Conservation (phyloP, 2,113 vertebrate genomes). For the Cranoglanis bouderius region DNA sequence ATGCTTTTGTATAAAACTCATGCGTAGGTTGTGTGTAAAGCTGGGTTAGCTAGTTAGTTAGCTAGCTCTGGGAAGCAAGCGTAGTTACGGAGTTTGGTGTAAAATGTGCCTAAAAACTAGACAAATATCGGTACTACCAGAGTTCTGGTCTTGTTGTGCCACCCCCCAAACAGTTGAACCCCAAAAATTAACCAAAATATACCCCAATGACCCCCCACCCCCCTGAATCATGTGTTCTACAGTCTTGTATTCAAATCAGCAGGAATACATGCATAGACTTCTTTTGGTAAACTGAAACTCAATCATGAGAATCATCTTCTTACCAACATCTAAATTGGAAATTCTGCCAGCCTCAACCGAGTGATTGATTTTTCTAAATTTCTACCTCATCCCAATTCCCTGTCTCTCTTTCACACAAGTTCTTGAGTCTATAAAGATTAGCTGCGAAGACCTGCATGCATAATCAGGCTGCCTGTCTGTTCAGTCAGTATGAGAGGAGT, state of each 20-base stretch:
- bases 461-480: conserved; percentile 61
- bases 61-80: background rate
- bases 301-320: background rate
- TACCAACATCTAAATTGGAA: background rate
- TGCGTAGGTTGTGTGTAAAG: background rate
- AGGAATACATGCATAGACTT: background rate
- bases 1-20: background rate
- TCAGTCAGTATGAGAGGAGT: conserved; percentile 63
- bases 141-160: background rate
- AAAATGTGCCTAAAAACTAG: background rate
- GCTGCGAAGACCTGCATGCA: conserved; percentile 61
- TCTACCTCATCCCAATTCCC: conserved; percentile 40
- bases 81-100: background rate
- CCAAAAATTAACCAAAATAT: too few relatives aligned
- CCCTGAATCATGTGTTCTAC: background rate
- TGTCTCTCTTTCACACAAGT: conserved; percentile 57
- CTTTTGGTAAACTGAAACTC: background rate
- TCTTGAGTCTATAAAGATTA: conserved; percentile 73
- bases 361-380: conserved; percentile 21
- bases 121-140: background rate
- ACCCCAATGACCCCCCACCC: too few relatives aligned
- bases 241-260: background rate
- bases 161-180: background rate
- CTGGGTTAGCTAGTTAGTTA: background rate
- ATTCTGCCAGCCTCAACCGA: background rate